These are phyloP conservation scores for Netelia virgata DNA, from an alignment of 2,888 invertebrate species.

Conservation along the genomic window DNA sequence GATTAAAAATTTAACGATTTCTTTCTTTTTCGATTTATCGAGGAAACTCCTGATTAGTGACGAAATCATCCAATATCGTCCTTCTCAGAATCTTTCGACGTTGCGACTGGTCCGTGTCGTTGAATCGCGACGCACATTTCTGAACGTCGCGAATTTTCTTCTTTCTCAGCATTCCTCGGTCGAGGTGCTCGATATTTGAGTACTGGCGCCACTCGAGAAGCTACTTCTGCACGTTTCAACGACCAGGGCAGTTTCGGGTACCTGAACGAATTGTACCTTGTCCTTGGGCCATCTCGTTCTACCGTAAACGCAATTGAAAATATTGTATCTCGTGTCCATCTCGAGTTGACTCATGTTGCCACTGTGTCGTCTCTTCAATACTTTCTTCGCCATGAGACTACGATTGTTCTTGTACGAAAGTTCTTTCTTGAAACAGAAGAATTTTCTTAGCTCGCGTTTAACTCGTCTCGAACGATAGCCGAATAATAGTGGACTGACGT, in stretches of 20 bases:
- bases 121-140: background rate
- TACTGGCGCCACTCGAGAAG: slow-evolving; percentile 88
- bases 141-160: background rate
- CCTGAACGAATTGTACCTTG: slow-evolving; percentile 86
- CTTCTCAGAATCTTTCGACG: background rate
- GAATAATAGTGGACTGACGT: slow-evolving; percentile 91
- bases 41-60: background rate
- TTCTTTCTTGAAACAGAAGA: slow-evolving; percentile 85
- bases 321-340: slow-evolving; percentile 80
- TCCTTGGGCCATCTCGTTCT: slow-evolving; percentile 82
- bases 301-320: slow-evolving; percentile 83
- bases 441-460: slow-evolving; percentile 86
- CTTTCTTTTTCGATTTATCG: background rate
- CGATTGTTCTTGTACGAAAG: slow-evolving; percentile 83
- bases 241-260: slow-evolving; percentile 87
- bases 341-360: slow-evolving; percentile 77
- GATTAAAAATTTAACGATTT: background rate
- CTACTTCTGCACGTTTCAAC: slow-evolving; percentile 88
- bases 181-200: slow-evolving; percentile 88
- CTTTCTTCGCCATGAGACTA: slow-evolving; percentile 85
- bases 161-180: slow-evolving; percentile 85
- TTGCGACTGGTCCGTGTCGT: background rate
- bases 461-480: slow-evolving; percentile 91
- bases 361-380: slow-evolving; percentile 81
- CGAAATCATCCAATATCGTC: no score